Base-by-base conservation (phyloP, 1,140 invertebrate species). In the Diplogasteroides magnus region DNA sequence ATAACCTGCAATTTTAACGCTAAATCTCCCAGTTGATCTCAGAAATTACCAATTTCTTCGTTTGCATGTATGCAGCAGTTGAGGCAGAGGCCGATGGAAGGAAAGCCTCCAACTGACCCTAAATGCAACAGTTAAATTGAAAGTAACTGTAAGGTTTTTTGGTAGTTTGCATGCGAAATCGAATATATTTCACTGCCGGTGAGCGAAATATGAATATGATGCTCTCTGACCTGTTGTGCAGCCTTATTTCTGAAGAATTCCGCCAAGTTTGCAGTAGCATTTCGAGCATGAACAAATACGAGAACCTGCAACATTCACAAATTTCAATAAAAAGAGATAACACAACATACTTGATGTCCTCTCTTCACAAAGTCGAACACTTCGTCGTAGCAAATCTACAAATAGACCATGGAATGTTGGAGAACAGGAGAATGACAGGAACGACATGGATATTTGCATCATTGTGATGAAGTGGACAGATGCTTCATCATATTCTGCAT, bases 231-330 rank as follows among this genome's bases (percentile, higher is more conserved):
- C 19, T 63, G 14, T 48, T 64, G 55, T n/a, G 88, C 85, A 0
- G 92, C 90, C 37, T 90, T 82, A 76, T 94, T 91, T 68, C 88
- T 88, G 1, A 95, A 68, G 19, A 78, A 86, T 73, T 89, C 89
- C 0, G 93, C 94, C 1, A 91, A 94, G 73, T 90, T 87, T 23
- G 91, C 88, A 0, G 96, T 99, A 6, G 93, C 92, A 86, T 97
- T 98, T 56, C 97, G 86, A 0, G 95, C 92, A 84, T 98, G 96
- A 0, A 99, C 97, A 85, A 99, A 99, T 0, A 99, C 92, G 92
- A 99, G 97, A 6, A 0, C 97, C 93, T 67, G 48, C 15, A 67
- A 67, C 28, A 29, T 61, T 23, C 23, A 26, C 15, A 29, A 11
- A 61, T 13, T 29, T 26, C 59, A 13, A 61, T 13, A 61, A 23